Evolutionary conservation across 2,888 invertebrate species (phyloP).

Genomic region (Arrhopalites spinosus): DNA sequence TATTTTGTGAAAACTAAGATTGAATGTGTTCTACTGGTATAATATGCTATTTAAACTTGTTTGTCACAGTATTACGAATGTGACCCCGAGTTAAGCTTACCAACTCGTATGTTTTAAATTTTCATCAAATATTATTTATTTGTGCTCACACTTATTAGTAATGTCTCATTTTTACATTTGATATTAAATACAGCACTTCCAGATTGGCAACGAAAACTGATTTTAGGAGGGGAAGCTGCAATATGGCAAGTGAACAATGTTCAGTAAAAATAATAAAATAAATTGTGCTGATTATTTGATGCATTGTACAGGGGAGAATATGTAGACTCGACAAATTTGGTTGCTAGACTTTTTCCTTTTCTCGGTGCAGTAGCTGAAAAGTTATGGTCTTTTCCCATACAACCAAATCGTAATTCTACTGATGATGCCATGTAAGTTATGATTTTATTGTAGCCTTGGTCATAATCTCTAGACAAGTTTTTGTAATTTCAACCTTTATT

Average conservation of each 20-base stretch:
- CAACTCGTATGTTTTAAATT: conserved; percentile 34
- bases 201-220: conserved; percentile 63
- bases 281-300: background rate
- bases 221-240: conserved; percentile 89
- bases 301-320: conserved; percentile 64
- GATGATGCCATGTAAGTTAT: conserved; percentile 60
- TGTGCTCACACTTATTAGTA: no score
- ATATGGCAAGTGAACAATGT: conserved; percentile 71
- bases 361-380: conserved; percentile 84
- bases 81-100: conserved; percentile 65
- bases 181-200: conserved; percentile 51
- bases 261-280: no score
- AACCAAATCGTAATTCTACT: conserved; percentile 59
- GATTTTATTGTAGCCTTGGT: no score
- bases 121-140: background rate
- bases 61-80: conserved; percentile 73
- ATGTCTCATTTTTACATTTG: no score
- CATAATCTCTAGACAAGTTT: no score
- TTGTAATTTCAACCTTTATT: no score
- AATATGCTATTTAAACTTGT: no score
- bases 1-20: no score
- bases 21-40: no score
- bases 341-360: conserved; percentile 77
- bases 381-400: conserved; percentile 69
- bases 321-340: conserved; percentile 72